These are phyloP conservation scores for Drosophila athabasca DNA, from an alignment of 1,140 invertebrate genomes.

Conservation along the genomic window DNA sequence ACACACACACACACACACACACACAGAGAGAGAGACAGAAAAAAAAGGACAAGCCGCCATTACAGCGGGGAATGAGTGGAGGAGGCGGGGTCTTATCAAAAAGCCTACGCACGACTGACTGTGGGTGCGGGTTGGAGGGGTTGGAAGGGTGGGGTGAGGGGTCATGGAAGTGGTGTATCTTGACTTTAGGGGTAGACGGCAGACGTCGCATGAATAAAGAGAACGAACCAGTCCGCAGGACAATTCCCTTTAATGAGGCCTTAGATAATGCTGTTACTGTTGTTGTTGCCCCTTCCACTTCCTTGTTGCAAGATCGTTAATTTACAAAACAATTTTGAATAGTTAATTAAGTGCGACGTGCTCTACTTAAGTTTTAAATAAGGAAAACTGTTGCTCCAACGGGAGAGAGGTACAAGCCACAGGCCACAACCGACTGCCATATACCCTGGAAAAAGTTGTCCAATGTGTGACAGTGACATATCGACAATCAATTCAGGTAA, in stretches of 20 bases:
- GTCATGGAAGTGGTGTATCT: no score
- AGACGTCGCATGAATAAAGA: constrained; percentile 24
- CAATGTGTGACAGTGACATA: background rate
- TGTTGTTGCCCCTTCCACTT: constrained; percentile 13
- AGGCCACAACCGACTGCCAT: no score
- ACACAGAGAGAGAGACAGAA: background rate
- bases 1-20: constrained; percentile 36
- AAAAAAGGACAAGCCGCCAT: constrained; percentile 54
- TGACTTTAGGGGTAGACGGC: background rate
- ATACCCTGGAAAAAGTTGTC: constrained; percentile 4
- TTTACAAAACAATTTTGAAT: constrained; percentile 66
- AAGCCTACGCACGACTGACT: constrained; percentile 46
- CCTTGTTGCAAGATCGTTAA: constrained; percentile 36
- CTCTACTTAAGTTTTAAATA: constrained; percentile 39
- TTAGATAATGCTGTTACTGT: constrained; percentile 11
- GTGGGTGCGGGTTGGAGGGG: constrained; percentile 7
- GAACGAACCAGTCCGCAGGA: constrained; percentile 23
- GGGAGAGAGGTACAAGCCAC: no score
- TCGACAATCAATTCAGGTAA: background rate
- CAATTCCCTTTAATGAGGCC: constrained; percentile 49
- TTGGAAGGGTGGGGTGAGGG: background rate
- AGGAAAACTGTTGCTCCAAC: constrained; percentile 33
- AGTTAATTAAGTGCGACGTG: constrained; percentile 69
- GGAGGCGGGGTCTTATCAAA: constrained; percentile 28
- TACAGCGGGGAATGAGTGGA: constrained; percentile 5